phyloP scores from a whole-genome alignment of 2,888 invertebrate species.

The Amblyteles armatorius region DNA sequence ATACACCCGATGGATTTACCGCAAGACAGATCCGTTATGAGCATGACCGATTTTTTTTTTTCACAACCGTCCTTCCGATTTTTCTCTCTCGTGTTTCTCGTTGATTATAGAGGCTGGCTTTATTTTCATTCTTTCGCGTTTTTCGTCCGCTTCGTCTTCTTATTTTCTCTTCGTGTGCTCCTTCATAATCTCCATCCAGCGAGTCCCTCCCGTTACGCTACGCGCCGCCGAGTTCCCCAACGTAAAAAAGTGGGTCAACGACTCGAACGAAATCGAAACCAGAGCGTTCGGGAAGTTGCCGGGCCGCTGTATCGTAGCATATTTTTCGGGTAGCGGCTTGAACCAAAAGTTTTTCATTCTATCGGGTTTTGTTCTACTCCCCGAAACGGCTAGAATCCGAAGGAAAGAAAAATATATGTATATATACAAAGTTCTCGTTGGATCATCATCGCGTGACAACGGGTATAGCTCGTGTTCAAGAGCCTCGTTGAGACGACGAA shows the following conservation, averaged over 20 bases:
- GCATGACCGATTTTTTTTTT: slow-evolving; percentile 19
- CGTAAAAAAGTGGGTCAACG: slow-evolving; percentile 27
- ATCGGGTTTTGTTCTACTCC: not conserved
- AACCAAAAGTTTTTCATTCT: not conserved
- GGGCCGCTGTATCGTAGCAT: not conserved
- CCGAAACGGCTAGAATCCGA: not conserved
- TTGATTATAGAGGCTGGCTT: not conserved
- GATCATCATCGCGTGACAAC: not conserved
- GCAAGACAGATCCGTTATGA: slow-evolving; percentile 28
- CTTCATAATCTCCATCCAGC: not conserved
- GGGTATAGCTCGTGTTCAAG: not conserved
- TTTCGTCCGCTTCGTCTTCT: not conserved
- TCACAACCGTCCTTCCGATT: not conserved
- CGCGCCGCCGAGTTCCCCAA: not conserved
- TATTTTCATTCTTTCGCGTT: slow-evolving; percentile 3
- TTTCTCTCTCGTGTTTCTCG: not conserved
- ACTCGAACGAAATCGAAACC: slow-evolving; percentile 45
- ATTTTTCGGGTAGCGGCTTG: not conserved
- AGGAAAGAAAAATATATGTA: not conserved
- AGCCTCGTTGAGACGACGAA: not conserved
- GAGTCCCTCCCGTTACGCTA: slow-evolving; percentile 7
- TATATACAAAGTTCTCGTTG: not conserved
- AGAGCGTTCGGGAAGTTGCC: not conserved
- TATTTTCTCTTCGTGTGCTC: not conserved
- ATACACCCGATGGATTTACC: not conserved